These are phyloP conservation scores for Menura novaehollandiae DNA, from an alignment of 2,113 vertebrate species.

Conservation along the genomic window DNA sequence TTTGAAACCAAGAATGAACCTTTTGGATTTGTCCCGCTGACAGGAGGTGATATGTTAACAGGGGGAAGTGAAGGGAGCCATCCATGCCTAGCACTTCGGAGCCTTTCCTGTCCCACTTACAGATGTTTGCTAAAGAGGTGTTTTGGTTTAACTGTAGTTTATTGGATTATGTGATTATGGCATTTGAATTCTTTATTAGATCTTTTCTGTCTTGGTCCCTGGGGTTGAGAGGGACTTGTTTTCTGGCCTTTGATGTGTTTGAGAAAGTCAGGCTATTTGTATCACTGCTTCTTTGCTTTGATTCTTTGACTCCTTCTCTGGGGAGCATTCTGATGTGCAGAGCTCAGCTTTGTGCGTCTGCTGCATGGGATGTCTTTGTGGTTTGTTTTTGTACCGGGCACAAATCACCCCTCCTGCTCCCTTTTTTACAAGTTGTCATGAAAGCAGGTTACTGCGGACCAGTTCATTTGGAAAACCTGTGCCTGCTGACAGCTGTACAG, in stretches of 20 bases:
- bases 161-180: conserved; percentile 51
- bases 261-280: conserved; percentile 36
- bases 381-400: not conserved
- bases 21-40: not conserved
- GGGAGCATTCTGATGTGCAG: not conserved
- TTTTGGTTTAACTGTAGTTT: conserved; percentile 50
- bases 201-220: conserved; percentile 38
- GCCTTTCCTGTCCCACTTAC: not conserved
- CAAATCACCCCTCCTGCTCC: not conserved
- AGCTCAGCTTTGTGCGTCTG: not conserved
- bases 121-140: conserved; percentile 24
- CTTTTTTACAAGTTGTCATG: not conserved
- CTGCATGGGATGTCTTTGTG: not conserved
- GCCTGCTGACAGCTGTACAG: not conserved
- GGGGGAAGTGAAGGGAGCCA: not conserved
- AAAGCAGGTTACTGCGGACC: not conserved
- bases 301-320: conserved; percentile 22
- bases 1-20: not conserved
- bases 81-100: not conserved
- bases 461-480: not conserved
- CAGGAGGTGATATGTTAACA: not conserved
- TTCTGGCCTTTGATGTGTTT: conserved; percentile 35
- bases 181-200: conserved; percentile 57
- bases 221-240: conserved; percentile 23
- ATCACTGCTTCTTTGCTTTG: conserved; percentile 7